Evolutionary conservation across 2,888 invertebrate genomes (phyloP), one percentile per base, ranked within the genome.

Genomic region (Synanthedon formicaeformis): DNA sequence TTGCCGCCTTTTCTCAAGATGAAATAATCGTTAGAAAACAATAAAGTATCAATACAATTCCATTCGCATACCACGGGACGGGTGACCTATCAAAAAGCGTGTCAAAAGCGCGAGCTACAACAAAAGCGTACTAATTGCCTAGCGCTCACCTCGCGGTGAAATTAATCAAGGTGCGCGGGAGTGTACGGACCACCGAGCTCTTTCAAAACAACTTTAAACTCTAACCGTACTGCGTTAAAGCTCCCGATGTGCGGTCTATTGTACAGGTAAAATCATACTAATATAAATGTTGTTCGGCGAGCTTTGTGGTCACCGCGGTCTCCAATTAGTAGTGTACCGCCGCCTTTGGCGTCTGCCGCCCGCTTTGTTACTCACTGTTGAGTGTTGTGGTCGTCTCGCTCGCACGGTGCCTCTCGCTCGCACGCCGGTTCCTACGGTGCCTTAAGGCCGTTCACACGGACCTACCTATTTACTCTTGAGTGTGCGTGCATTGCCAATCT

Each of bases 321-420:
- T 84, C 87, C 87, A 87, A 87, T 87, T 87, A 87, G 83, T 82
- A 79, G 53, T 59, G 64, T 68, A 76, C 87, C 87, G 86, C 75
- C 78, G 85, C 86, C 86, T 87, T 87, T 85, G 81, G 81, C 80
- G 78, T 74, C 72, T 65, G 78, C 84, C 84, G 85, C 74, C 72
- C 71, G 74, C 77, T 80, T 79, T 75, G 75, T 71, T 53, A 41
- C 45, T 54, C 52, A 75, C 78, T 59, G 69, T 52, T 71, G 58
- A 55, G 34, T 34, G 34, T 34, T 34, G 34, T 50, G 52, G 50
- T 53, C 54, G 51, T 63, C 63, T 54, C 63, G 8, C 59, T 62
- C 60, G 48, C 61, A 51, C 60, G 16, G 41, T 52, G 12, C 50
- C 41, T 71, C 70, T 61, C 66, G 51, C 66, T 68, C 64, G 50